Conservation (phyloP, 2,888 invertebrate genomes). For the Tenthredo amoena region DNA sequence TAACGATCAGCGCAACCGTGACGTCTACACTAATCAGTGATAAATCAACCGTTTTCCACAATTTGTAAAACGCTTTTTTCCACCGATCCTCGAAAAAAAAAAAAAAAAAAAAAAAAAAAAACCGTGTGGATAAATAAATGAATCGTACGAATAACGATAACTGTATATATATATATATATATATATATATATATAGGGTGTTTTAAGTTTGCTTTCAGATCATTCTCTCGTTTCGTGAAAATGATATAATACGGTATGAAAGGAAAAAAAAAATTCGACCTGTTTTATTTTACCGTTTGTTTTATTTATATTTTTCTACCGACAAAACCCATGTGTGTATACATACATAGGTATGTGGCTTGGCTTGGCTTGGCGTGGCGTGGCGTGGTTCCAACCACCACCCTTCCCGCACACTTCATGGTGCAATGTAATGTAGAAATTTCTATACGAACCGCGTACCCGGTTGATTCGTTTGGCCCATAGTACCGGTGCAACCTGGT, state of each 20-base stretch:
- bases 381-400: background rate
- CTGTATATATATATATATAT: no score
- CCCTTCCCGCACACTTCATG: background rate
- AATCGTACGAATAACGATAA: no score
- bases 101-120: background rate
- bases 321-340: background rate
- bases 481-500: background rate
- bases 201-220: no score
- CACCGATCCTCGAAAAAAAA: no score
- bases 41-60: background rate
- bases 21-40: background rate
- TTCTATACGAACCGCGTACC: slow-evolving; percentile 45
- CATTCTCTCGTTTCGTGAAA: no score
- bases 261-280: no score
- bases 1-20: background rate
- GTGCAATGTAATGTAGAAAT: slow-evolving; percentile 33
- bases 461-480: slow-evolving; percentile 40
- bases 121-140: background rate
- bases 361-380: background rate
- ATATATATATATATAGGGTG: no score
- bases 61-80: background rate
- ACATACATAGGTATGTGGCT: background rate
- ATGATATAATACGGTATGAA: no score
- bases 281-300: background rate
- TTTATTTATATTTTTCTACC: background rate